Percentiles rank a stretch among this genome's conserved stretches.
phyloP scores from a whole-genome alignment of 2,797 vertebrate species.

The Coregonus ussuriensis region DNA sequence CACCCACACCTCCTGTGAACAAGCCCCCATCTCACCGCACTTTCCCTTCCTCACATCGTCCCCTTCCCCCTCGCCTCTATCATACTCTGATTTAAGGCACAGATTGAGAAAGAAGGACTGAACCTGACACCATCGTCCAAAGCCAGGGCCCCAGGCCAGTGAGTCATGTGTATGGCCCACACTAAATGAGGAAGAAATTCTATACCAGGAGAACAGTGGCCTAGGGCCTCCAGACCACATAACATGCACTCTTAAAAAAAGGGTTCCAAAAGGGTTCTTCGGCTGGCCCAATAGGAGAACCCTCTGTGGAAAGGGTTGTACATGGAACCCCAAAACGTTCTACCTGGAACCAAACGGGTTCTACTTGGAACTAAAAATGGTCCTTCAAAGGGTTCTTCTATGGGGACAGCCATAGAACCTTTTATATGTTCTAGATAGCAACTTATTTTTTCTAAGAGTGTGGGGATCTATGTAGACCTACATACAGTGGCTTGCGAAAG shows the following conservation, averaged over 20 bases:
- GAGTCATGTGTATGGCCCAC: constrained; percentile 65
- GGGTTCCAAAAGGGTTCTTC: too few relatives aligned
- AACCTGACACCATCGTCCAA: constrained; percentile 69
- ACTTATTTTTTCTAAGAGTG: too few relatives aligned
- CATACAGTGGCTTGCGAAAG: too few relatives aligned
- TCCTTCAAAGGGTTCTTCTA: too few relatives aligned
- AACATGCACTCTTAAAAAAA: not conserved
- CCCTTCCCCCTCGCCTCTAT: constrained; percentile 30
- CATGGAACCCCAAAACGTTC: too few relatives aligned
- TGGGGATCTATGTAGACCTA: not conserved
- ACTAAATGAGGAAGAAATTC: constrained; percentile 51
- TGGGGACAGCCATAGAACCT: too few relatives aligned
- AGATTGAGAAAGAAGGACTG: constrained; percentile 46
- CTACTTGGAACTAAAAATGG: too few relatives aligned
- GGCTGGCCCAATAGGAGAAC: too few relatives aligned
- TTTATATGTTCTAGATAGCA: too few relatives aligned
- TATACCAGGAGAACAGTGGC: constrained; percentile 44
- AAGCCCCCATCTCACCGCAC: constrained; percentile 46
- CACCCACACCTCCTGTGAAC: constrained; percentile 25
- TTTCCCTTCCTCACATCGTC: constrained; percentile 12
- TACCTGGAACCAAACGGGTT: too few relatives aligned
- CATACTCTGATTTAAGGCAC: constrained; percentile 30
- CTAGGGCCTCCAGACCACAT: not conserved
- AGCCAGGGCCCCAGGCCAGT: constrained; percentile 61
- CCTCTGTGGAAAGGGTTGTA: too few relatives aligned